Evolutionary conservation across 53 echinoderm and acorn worm species (phyloP).

Genomic region (Echinometra lucunter): DNA sequence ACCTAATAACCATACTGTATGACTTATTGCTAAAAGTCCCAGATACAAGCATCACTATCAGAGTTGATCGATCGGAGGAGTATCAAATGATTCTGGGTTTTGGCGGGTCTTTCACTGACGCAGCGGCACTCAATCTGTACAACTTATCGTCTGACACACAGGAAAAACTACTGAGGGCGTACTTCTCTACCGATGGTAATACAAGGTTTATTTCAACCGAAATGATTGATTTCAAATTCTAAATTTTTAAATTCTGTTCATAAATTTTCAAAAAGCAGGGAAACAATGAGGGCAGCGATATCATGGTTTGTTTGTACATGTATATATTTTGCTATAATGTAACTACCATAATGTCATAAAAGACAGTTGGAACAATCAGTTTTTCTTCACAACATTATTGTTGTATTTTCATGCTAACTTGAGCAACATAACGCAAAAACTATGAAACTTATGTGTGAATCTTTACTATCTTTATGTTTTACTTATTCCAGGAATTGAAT

Average conservation of each 20-base stretch:
- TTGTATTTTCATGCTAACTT: too few species aligned
- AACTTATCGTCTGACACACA: constrained; percentile 78
- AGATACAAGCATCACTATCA: constrained; percentile 10
- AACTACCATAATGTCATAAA: background rate
- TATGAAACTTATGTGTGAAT: background rate
- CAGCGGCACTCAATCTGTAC: constrained; percentile 84
- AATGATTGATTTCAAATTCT: too few species aligned
- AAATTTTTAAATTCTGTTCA: background rate
- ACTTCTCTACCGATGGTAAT: constrained; percentile 81
- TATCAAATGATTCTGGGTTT: constrained; percentile 83
- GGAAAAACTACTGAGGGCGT: constrained; percentile 82
- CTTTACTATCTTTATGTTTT: background rate
- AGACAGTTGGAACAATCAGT: background rate
- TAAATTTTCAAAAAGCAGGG: background rate
- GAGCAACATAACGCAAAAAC: background rate
- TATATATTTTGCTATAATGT: background rate
- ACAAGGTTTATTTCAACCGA: too few species aligned
- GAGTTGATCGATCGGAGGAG: constrained; percentile 38
- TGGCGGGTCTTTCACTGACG: constrained; percentile 89
- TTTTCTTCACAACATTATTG: too few species aligned
- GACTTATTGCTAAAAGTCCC: background rate
- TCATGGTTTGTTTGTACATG: too few species aligned
- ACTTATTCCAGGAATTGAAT: constrained; percentile 78
- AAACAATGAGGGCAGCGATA: too few species aligned
- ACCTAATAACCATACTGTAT: background rate